phyloP scores from a whole-genome alignment of 2,888 invertebrate species.

The Disparrhopalites patrizii region DNA sequence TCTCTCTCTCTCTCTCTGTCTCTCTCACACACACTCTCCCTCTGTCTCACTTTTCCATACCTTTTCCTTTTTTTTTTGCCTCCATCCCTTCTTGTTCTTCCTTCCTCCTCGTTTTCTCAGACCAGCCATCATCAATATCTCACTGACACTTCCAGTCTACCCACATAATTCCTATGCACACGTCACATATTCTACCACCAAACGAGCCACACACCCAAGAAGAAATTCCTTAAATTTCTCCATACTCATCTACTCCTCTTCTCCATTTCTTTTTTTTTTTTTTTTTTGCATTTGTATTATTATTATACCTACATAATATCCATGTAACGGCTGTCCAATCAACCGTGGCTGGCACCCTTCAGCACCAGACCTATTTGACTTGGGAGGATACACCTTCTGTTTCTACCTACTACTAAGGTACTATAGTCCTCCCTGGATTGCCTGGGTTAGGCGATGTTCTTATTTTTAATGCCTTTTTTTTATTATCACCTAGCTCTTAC shows the following conservation, averaged over 20 bases:
- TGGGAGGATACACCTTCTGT: too few species aligned
- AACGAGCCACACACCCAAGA: conserved; percentile 18
- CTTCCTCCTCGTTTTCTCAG: not conserved
- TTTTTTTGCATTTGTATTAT: too few species aligned
- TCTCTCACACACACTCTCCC: too few species aligned
- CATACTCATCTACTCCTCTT: too few species aligned
- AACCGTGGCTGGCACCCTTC: conserved; percentile 1
- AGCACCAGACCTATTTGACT: not conserved
- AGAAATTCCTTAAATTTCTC: conserved; percentile 25
- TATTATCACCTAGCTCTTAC: not conserved
- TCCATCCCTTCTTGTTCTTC: conserved; percentile 4
- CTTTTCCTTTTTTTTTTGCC: not conserved
- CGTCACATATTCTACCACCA: conserved; percentile 19
- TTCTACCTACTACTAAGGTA: too few species aligned
- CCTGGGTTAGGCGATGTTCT: not conserved
- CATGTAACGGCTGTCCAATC: conserved; percentile 2
- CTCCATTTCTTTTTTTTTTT: too few species aligned
- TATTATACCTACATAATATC: too few species aligned
- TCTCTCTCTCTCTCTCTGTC: conserved; percentile 11
- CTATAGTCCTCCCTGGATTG: too few species aligned
- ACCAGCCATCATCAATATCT: conserved; percentile 38
- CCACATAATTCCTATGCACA: conserved; percentile 30
- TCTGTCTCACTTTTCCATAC: conserved; percentile 12
- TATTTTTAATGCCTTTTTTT: not conserved
- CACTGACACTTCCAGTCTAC: conserved; percentile 35